Conservation (phyloP, 2,113 vertebrate genomes). For the Forbesichthys papilliferus region DNA sequence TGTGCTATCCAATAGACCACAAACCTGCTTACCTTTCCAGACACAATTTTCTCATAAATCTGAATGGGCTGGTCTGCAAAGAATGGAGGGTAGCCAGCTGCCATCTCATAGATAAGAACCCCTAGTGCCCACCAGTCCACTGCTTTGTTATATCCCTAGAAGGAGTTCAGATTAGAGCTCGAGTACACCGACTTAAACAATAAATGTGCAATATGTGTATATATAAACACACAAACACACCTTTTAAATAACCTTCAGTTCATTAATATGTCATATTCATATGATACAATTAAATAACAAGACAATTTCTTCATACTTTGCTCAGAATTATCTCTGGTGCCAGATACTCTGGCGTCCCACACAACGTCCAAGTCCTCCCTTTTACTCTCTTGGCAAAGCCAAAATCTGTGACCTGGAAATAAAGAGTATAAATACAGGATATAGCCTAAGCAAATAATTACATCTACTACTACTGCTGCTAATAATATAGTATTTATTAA, state of each 20-base stretch:
- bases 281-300: background rate
- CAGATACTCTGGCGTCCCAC: conserved; percentile 97
- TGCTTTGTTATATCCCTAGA: conserved; percentile 98
- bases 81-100: conserved; percentile 97
- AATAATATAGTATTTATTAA: background rate
- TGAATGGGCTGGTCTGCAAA: conserved; percentile 99
- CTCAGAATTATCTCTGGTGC: conserved; percentile 99
- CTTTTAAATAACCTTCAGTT: background rate
- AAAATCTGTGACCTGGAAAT: conserved; percentile 92
- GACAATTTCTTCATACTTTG: conserved; percentile 80
- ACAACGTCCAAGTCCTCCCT: conserved; percentile 99
- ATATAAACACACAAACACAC: background rate
- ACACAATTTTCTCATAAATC: conserved; percentile 99
- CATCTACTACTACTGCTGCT: background rate
- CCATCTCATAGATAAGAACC: conserved; percentile 99
- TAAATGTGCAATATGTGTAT: background rate
- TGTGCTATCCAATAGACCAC: background rate
- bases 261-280: background rate
- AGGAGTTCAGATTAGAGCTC: background rate
- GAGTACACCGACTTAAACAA: background rate
- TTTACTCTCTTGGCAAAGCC: conserved; percentile 99
- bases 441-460: background rate
- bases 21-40: conserved; percentile 86
- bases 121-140: conserved; percentile 99
- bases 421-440: background rate